Conservation (phyloP, 2,888 invertebrate genomes). For the Calameuta pallipes region DNA sequence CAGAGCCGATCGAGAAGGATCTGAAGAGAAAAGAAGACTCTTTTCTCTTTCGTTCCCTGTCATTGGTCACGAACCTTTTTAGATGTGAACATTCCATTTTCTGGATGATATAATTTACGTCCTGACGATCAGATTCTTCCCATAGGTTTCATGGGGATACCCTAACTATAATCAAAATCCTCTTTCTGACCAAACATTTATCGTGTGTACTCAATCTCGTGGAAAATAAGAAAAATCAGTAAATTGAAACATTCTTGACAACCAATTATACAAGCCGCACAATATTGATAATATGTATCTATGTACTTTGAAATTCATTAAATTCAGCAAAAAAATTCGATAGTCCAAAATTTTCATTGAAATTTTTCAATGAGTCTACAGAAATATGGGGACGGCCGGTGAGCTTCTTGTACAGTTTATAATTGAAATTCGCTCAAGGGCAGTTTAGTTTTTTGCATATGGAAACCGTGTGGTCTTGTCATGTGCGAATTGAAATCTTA, state of each 20-base stretch:
- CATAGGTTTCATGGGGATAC: neutral
- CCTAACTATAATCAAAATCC: neutral
- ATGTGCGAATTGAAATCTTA: too few relatives aligned
- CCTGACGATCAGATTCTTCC: neutral
- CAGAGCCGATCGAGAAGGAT: neutral
- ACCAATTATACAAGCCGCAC: neutral
- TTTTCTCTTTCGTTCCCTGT: neutral
- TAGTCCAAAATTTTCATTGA: neutral
- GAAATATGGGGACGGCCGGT: neutral
- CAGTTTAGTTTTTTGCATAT: too few relatives aligned
- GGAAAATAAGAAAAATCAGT: neutral
- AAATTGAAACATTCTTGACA: neutral
- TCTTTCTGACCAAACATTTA: neutral
- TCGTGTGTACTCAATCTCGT: neutral
- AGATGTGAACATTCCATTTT: neutral
- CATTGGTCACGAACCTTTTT: neutral
- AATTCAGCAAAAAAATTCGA: too few relatives aligned
- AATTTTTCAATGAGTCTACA: neutral
- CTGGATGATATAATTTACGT: neutral
- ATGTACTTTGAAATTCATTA: too few relatives aligned
- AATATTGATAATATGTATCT: neutral
- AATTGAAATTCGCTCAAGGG: too few relatives aligned
- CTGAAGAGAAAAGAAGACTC: neutral
- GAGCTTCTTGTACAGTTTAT: too few relatives aligned
- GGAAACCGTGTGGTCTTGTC: too few relatives aligned